phyloP scores from a whole-genome alignment of 2,113 vertebrate species.

The Ictalurus punctatus region DNA sequence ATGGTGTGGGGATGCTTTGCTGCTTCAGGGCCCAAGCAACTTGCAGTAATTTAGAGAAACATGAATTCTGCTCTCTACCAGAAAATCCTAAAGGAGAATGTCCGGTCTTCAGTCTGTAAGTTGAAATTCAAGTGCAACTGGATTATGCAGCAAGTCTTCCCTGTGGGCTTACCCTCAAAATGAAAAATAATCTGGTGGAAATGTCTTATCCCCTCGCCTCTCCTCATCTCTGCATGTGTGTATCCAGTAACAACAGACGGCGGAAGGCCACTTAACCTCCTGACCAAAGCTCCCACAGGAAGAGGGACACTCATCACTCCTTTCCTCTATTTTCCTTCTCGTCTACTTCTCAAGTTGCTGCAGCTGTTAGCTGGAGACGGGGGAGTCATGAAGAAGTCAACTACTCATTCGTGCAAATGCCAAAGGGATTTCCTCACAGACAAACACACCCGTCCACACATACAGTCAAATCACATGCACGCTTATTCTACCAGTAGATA shows the following conservation, averaged over 20 bases:
- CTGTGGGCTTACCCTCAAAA: neutral
- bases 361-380: constrained; percentile 62
- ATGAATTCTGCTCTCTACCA: too few species aligned
- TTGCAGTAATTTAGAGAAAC: too few species aligned
- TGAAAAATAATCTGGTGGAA: neutral
- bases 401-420: constrained; percentile 50
- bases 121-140: too few species aligned
- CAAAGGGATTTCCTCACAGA: constrained; percentile 50
- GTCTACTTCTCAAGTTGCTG: constrained; percentile 59
- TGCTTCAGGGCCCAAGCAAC: too few species aligned
- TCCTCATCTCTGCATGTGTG: constrained; percentile 20
- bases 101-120: too few species aligned
- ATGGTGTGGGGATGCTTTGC: too few species aligned
- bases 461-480: neutral
- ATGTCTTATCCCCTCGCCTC: neutral
- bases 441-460: constrained; percentile 12
- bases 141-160: neutral
- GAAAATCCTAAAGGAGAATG: too few species aligned
- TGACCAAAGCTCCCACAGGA: constrained; percentile 35
- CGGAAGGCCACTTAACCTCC: constrained; percentile 40
- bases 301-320: neutral
- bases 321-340: constrained; percentile 5
- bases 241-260: constrained; percentile 21
- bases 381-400: constrained; percentile 45
- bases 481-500: neutral